phyloP scores from a whole-genome alignment of 2,113 vertebrate genomes.

The Lamprotornis superbus region DNA sequence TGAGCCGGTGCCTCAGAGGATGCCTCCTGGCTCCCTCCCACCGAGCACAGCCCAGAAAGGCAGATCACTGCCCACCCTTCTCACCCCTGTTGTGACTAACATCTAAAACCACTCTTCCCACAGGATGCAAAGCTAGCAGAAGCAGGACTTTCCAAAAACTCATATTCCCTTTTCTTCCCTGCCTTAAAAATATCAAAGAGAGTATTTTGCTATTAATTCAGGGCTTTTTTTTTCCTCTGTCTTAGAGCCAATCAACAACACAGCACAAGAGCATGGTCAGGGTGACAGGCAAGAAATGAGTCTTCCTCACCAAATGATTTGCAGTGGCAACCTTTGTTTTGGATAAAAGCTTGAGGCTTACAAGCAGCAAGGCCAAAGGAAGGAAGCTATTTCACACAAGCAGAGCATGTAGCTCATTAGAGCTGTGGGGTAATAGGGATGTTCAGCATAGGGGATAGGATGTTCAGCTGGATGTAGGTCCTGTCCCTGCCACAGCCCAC shows the following conservation, averaged over 20 bases:
- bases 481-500: neutral
- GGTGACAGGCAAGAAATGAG: neutral
- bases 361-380: neutral
- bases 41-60: neutral
- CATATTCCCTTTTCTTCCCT: neutral
- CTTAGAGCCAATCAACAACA: neutral
- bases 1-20: constrained; percentile 51
- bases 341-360: neutral
- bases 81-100: neutral
- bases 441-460: neutral
- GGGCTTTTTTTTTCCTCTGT: neutral
- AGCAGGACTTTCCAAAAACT: neutral
- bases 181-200: neutral
- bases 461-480: neutral
- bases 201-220: neutral
- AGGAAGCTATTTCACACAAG: neutral
- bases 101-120: neutral
- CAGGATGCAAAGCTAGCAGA: neutral
- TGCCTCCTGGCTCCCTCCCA: constrained; percentile 2
- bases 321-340: neutral
- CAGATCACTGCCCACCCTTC: neutral
- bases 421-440: neutral
- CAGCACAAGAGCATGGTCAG: neutral
- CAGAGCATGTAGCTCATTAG: neutral
- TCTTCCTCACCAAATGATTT: neutral